These are phyloP conservation scores for Hafferia zeledoni DNA, from an alignment of 2,797 vertebrate genomes.

Conservation along the genomic window DNA sequence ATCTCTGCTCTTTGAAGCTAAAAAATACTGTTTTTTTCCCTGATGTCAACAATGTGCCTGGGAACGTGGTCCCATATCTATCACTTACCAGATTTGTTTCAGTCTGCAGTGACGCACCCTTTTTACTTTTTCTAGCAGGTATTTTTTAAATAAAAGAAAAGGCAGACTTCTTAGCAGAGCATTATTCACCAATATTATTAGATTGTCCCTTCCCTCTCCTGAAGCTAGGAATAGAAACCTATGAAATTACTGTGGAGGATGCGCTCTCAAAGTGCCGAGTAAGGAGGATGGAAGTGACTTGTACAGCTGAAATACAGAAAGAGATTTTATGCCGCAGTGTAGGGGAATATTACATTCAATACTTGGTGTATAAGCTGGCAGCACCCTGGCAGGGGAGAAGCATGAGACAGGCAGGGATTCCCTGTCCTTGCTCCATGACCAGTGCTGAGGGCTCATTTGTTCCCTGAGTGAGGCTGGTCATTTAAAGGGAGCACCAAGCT, in stretches of 20 bases:
- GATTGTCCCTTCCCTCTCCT: conserved; percentile 41
- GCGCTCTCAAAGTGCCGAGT: background rate
- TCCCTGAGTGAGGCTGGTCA: rapidly evolving
- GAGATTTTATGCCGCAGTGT: background rate
- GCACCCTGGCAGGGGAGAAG: background rate
- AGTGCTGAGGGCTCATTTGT: rapidly evolving
- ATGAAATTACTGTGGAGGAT: conserved; percentile 55
- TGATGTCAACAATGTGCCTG: background rate
- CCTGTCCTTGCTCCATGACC: background rate
- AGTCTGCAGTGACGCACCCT: background rate
- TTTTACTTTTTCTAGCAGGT: conserved; percentile 24
- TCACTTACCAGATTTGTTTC: background rate
- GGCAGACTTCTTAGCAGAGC: conserved; percentile 45
- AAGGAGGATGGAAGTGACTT: conserved; percentile 14
- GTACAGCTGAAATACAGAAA: background rate
- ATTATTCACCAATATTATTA: conserved; percentile 62
- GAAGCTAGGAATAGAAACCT: conserved; percentile 60
- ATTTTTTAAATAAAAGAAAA: conserved; percentile 37
- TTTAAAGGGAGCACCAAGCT: background rate
- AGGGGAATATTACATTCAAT: background rate
- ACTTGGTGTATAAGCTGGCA: background rate
- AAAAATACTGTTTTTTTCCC: background rate
- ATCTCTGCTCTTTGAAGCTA: conserved; percentile 5
- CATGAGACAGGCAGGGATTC: rapidly evolving
- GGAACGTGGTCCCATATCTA: conserved; percentile 2